A percentile compares a stretch with the other conserved stretches of the same genome.
phyloP scores from a whole-genome alignment of 2,797 vertebrate genomes.

The Gymnoscopelus braueri region DNA sequence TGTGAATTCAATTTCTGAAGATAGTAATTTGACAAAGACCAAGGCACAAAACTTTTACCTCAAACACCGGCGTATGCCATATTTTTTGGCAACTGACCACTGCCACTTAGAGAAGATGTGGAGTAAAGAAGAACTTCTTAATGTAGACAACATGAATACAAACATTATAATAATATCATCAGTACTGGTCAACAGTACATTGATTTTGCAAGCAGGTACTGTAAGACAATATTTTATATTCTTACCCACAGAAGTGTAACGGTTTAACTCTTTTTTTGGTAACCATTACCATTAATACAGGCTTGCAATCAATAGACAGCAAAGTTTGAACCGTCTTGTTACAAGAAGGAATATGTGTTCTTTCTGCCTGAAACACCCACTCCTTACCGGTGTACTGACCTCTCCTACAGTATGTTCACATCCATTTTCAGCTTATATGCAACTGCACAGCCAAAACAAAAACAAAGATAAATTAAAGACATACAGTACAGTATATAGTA shows the following conservation, averaged over 20 bases:
- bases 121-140: constrained; percentile 21
- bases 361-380: constrained; percentile 1
- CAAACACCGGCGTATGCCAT: constrained; percentile 47
- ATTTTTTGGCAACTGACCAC: constrained; percentile 31
- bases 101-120: constrained; percentile 26
- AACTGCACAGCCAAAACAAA: constrained; percentile 30
- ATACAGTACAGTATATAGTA: constrained; percentile 28
- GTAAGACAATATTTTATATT: constrained; percentile 8
- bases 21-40: constrained; percentile 38
- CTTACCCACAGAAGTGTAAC: constrained; percentile 1
- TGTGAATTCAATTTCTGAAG: constrained; percentile 46
- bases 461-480: constrained; percentile 38
- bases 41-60: constrained; percentile 72
- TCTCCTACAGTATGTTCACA: constrained; percentile 8
- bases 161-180: constrained; percentile 24
- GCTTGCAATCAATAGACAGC: not conserved
- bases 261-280: constrained; percentile 1
- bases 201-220: constrained; percentile 11
- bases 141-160: constrained; percentile 17
- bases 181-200: constrained; percentile 71
- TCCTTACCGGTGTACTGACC: not conserved
- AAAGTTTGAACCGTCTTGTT: constrained; percentile 19
- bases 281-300: constrained; percentile 19
- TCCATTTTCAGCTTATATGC: not conserved
- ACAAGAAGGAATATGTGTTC: not conserved